Base-by-base conservation (phyloP, 2,888 invertebrate species). In the Pherbina coryleti region DNA sequence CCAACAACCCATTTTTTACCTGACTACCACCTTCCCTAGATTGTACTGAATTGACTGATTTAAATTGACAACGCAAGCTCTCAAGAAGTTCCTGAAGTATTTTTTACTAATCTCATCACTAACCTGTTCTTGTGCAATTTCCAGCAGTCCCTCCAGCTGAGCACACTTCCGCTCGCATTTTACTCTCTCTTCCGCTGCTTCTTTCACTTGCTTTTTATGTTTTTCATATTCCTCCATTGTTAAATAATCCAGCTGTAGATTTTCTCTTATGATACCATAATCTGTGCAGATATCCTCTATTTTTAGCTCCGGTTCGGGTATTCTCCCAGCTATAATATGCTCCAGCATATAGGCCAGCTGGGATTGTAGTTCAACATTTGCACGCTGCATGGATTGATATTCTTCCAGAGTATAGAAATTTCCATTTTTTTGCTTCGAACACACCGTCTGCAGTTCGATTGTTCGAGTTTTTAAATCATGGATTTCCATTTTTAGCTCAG, bases 221-320 rank as follows among this genome's bases (percentile, higher is more conserved):
- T 82, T 72, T 51, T 87, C 85, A 78, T 84, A 89, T 80, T 90
- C 89, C 17, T 82, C 80, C 0, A 83, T 83, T 0, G 90, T 88
- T 51, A 90, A 81, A 66, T 85, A 88, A 49, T 86, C 85, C 49
- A 90, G 64, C 77, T 87, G 84, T 37, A 88, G 81, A 78, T 88
- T 87, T 9, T 90, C 88, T 37, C 82, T 80, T 57, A 89, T 86
- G 4, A 90, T 84, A 4, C 88, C 88, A 81, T 88, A 88, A 19
- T 88, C 87, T 1, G 81, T 79, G 53, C 85, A 86, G 17, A 88
- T 81, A 2, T 86, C 88, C 0, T 84, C 76, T 3, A 85, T 77
- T 76, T 84, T 82, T 0, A 85, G 37, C 5, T 79, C 81, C 0
- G 53, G 28, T 5, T 62, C 74, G 2, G 64, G 72, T 22, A 79